Base-by-base conservation (phyloP, 2,113 vertebrate species). In the Alligator mississippiensis region DNA sequence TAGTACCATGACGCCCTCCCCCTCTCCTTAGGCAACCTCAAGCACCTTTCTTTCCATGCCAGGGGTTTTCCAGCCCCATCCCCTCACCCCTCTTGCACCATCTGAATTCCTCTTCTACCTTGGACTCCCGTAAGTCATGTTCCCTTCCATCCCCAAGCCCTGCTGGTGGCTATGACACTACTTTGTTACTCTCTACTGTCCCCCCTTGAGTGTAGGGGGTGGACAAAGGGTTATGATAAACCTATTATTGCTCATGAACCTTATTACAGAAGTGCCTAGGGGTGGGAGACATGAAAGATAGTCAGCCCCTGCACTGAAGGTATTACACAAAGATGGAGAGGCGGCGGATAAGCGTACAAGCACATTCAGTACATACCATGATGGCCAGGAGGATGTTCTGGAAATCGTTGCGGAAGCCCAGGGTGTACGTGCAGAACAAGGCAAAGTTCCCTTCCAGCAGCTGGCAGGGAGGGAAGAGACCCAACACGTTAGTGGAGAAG, bases 391-490 rank as follows among this genome's bases (percentile, higher is more conserved):
- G 98, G 58, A 99, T 98, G 93, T 99, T 99, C 97, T 99, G 99
- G 94, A 99, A 99, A 85, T 99, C 98, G 0, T 99, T 98, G 68
- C 98, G 98, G 93, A 99, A 99, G 82, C 98, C 99, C 72, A 99
- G 96, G 22, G 99, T 98, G n/a, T 99, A 98, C 74, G 98, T 99
- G 92, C 99, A 98, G 97, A 99, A 99, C 66, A 99, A 98, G 17
- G 99, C 99, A n/a, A 99, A 99, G 97, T 99, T 99, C 34, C 99
- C 99, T 30, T 99, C 99, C 87, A 99, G 97, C 24, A 99, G 98
- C 99, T 99, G 97, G 2, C 80, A 94, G 61, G 25, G 28, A 62
- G 6, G 75, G 94, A 93, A 7, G 22, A 54, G 25, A 0, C 3
- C 30, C 16, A 1, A n/a, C 1, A 4, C 11, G 93, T 60, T 59